Conservation (phyloP, 2,113 vertebrate species). For the Cyanoramphus novaezelandiae region DNA sequence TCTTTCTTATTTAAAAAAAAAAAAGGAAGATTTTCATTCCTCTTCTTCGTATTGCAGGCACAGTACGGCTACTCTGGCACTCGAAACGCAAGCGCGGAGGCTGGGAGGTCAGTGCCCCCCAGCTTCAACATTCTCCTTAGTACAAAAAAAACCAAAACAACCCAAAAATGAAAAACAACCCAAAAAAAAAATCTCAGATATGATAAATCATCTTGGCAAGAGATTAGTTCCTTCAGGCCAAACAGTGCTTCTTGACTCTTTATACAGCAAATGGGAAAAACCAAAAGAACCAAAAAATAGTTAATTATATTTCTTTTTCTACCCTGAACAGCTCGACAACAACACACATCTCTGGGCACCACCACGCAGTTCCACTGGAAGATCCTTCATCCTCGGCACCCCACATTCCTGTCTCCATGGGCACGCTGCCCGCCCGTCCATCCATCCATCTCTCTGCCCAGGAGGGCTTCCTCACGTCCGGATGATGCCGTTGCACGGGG, state of each 20-base stretch:
- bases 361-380: constrained; percentile 9
- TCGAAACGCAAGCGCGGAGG: neutral
- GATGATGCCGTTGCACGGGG: constrained; percentile 75
- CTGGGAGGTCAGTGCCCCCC: neutral
- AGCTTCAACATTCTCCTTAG: constrained; percentile 53
- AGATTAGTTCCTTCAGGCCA: constrained; percentile 71
- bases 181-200: neutral
- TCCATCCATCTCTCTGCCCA: rapidly evolving
- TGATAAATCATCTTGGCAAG: constrained; percentile 62
- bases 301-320: neutral
- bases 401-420: neutral
- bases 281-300: neutral
- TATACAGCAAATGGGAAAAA: constrained; percentile 46
- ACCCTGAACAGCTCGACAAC: constrained; percentile 56
- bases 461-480: constrained; percentile 76
- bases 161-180: neutral
- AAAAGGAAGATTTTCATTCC: neutral
- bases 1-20: neutral
- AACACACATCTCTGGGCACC: constrained; percentile 26
- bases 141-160: neutral
- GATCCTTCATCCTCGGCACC: neutral
- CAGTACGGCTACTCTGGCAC: constrained; percentile 62
- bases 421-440: rapidly evolving
- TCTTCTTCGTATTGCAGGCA: constrained; percentile 68
- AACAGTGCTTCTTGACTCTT: constrained; percentile 75